Evolutionary conservation across 2,113 vertebrate genomes (phyloP), one percentile per base, ranked within the genome.

Genomic region (Tragelaphus strepsiceros): DNA sequence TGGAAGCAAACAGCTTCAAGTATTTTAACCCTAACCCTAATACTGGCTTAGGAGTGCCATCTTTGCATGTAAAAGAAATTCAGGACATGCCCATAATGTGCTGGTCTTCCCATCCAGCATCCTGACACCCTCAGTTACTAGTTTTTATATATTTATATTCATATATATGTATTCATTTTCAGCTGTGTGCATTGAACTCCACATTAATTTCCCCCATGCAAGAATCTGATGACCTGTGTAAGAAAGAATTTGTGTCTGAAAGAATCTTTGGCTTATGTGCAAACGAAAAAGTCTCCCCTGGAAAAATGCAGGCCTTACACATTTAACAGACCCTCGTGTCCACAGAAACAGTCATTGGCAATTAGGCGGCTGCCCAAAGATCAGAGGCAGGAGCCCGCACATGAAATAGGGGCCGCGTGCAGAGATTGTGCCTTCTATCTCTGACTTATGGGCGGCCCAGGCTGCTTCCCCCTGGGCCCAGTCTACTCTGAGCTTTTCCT

Each of bases 221-320:
- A 96, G 86, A 95, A 97, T 95, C 94, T 28, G 81, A 97, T 98
- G 98, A 98, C 96, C 87, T 98, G 86, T 39, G 0, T 84, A 80
- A 96, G 94, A 97, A 98, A 94, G 98, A 98, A 98, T 98, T 96
- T 93, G 64, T 88, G 61, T 89, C 64, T 95, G 94, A 92, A 98
- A 92, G 96, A 97, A 97, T 98, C 96, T 93, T 97, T 98, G 98
- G 98, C 98, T 98, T 84, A 32, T 32, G 91, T 82, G 98, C 93
- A 98, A 98, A 98, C 98, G 96, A 96, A 98, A 97, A 96, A 98
- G 98, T 96, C 98, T 98, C 83, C 96, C 96, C 95, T 98, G 83
- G 97, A 98, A 97, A 98, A 95, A 95, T 12, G 62, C 97, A 98
- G 98, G 90, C 97, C 96, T 97, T 97, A 96, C 97, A 98, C 96